phyloP scores from a whole-genome alignment of 2,888 invertebrate species.

The Odontocolon sp. region DNA sequence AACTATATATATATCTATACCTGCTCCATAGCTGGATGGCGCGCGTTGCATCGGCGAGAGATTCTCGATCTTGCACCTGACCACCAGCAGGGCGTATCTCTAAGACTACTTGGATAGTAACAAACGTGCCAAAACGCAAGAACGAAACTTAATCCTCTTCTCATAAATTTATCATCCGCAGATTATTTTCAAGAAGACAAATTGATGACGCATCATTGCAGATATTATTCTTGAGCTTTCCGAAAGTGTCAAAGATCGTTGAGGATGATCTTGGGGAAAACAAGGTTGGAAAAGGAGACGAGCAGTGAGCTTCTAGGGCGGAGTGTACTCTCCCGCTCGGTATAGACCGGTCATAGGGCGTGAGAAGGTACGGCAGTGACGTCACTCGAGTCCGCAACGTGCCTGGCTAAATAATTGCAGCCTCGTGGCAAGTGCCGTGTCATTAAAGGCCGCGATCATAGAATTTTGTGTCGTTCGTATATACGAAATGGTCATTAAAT shows the following conservation, averaged over 20 bases:
- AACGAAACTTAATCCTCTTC: not conserved
- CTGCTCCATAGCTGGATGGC: not conserved
- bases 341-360: conserved; percentile 76
- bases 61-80: conserved; percentile 62
- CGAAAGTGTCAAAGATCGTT: not conserved
- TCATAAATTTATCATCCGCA: not conserved
- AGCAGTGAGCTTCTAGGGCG: conserved; percentile 69
- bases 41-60: conserved; percentile 12
- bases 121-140: conserved; percentile 49
- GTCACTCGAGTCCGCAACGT: conserved; percentile 76
- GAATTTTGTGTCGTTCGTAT: conserved; percentile 79
- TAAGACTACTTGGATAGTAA: conserved; percentile 50
- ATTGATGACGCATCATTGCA: not conserved
- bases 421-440: conserved; percentile 79
- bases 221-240: not conserved
- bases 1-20: not conserved
- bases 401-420: conserved; percentile 79
- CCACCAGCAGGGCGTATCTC: conserved; percentile 62
- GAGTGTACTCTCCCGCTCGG: conserved; percentile 70
- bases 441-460: conserved; percentile 79
- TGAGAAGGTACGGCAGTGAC: conserved; percentile 78
- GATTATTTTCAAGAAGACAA: not conserved
- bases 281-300: conserved; percentile 21
- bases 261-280: not conserved
- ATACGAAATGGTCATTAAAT: conserved; percentile 79